Conservation (phyloP, 2,113 vertebrate genomes). For the Hemichromis elongatus region DNA sequence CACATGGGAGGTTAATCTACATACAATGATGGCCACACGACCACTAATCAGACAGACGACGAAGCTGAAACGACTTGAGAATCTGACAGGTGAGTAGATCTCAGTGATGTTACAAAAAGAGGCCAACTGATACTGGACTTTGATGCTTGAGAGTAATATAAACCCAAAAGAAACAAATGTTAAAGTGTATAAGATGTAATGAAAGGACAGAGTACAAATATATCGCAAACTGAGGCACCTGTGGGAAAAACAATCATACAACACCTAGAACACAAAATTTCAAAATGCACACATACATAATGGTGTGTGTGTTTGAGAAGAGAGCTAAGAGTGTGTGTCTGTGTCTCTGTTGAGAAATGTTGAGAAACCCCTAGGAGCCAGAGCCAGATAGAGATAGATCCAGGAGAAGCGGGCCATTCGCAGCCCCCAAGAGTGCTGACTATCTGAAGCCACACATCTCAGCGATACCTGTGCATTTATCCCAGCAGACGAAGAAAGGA, state of each 20-base stretch:
- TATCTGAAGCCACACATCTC: not conserved
- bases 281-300: not conserved
- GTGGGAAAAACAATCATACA: not conserved
- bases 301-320: not conserved
- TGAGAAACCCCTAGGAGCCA: not conserved
- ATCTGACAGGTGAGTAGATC: constrained; percentile 29
- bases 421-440: not conserved
- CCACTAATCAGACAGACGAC: rapidly evolving
- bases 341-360: not conserved
- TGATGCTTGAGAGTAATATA: not conserved
- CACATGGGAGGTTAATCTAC: constrained; percentile 23
- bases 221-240: not conserved
- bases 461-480: not conserved
- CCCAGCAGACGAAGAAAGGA: not conserved
- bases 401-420: not conserved
- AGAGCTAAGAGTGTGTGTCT: not conserved
- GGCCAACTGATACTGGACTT: not conserved
- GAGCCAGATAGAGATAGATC: not conserved
- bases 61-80: constrained; percentile 51
- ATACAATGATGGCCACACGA: not conserved
- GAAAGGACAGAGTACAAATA: not conserved
- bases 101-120: not conserved
- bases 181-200: too few relatives aligned
- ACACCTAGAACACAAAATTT: not conserved
- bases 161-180: not conserved